phyloP scores from a whole-genome alignment of 2,797 vertebrate species.

The Delichon dasypus region DNA sequence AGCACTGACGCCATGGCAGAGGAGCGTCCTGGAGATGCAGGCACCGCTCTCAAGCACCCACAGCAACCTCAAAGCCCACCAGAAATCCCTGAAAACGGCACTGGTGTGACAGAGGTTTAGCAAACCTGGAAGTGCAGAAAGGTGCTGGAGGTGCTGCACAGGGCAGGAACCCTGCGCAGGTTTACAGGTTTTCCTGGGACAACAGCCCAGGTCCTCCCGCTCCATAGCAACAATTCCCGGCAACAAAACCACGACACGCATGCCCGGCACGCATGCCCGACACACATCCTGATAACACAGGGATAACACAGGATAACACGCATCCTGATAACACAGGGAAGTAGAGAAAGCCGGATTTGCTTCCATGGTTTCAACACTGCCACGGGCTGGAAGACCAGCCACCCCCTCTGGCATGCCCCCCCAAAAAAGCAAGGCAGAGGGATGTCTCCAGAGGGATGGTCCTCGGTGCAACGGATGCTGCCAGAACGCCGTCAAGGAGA shows the following conservation, averaged over 20 bases:
- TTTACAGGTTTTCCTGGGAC: neutral
- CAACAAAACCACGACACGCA: fast-evolving
- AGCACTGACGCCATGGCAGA: neutral
- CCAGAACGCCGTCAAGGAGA: fast-evolving
- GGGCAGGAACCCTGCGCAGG: neutral
- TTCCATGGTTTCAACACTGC: neutral
- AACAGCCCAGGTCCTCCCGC: neutral
- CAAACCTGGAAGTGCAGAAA: neutral
- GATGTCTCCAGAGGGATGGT: neutral
- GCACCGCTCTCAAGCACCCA: neutral
- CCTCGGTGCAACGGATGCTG: fast-evolving
- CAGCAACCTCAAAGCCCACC: neutral
- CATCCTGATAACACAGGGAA: neutral
- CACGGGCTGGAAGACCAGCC: fast-evolving
- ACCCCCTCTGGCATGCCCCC: neutral
- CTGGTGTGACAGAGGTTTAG: neutral
- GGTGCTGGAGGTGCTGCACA: neutral
- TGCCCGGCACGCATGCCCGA: no score
- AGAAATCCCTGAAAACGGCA: fast-evolving
- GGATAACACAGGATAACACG: no score
- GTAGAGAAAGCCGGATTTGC: neutral
- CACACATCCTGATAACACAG: neutral
- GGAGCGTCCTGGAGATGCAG: neutral
- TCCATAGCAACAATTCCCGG: neutral
- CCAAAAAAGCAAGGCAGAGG: neutral